Percentiles rank a stretch among this genome's conserved stretches.
phyloP scores from a whole-genome alignment of 2,113 vertebrate genomes.

The Leptosomus discolor region DNA sequence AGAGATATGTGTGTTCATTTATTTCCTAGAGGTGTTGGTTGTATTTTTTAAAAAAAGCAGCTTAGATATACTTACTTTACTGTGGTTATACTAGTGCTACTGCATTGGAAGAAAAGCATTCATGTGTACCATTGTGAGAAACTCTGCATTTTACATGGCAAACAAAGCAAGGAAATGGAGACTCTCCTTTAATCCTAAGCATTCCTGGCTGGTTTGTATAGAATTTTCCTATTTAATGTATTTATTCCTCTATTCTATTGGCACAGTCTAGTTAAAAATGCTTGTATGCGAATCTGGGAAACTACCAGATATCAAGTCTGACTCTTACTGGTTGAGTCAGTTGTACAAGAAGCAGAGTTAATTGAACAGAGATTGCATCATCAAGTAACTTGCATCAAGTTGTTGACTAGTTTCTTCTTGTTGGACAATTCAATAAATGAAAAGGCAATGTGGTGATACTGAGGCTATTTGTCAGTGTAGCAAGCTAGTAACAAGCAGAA shows the following conservation, averaged over 20 bases:
- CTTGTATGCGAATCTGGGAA: background rate
- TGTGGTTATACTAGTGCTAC: accelerated
- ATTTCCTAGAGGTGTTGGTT: background rate
- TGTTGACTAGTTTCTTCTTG: background rate
- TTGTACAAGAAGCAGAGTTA: background rate
- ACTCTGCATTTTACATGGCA: background rate
- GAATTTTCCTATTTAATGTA: accelerated
- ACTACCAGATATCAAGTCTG: accelerated
- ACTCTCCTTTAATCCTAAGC: background rate
- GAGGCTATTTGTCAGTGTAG: background rate
- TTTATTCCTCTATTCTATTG: accelerated
- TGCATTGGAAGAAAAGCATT: accelerated
- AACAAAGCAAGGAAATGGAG: background rate
- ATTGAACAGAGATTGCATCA: background rate
- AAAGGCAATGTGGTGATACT: background rate
- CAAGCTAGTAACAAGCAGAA: background rate
- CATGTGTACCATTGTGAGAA: accelerated
- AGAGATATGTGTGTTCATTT: background rate
- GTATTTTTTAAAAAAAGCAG: no score
- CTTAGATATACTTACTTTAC: background rate
- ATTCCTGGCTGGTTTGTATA: accelerated
- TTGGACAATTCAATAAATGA: background rate
- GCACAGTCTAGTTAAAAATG: background rate
- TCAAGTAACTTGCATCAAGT: background rate
- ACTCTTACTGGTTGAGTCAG: background rate